phyloP scores from a whole-genome alignment of 2,797 vertebrate genomes.

The Esox lucius region DNA sequence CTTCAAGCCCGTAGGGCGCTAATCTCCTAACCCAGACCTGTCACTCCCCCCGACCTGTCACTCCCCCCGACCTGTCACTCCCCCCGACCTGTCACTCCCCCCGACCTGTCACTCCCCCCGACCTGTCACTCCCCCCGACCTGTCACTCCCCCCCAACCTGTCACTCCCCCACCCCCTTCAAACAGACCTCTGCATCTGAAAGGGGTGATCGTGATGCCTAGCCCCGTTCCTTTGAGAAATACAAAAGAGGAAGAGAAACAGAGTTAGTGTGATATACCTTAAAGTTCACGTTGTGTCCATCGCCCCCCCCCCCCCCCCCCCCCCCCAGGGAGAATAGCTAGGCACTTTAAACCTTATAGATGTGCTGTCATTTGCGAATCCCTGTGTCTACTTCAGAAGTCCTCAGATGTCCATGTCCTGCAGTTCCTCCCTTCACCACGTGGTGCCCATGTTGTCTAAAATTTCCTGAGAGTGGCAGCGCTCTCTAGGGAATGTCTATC shows the following conservation, averaged over 20 bases:
- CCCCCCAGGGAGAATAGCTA: constrained; percentile 1
- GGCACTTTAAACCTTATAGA: constrained; percentile 1
- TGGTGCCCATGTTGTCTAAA: constrained; percentile 69
- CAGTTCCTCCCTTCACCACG: constrained; percentile 64
- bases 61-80: constrained; percentile 16
- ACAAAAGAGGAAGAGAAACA: neutral
- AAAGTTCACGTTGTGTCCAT: neutral
- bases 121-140: constrained; percentile 20
- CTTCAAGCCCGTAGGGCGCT: constrained; percentile 12
- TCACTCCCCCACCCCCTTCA: constrained; percentile 8
- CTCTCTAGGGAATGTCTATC: neutral
- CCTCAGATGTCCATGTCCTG: neutral
- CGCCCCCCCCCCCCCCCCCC: too few relatives aligned
- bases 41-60: constrained; percentile 20
- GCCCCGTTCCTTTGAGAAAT: neutral
- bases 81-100: constrained; percentile 18
- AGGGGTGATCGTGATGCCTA: neutral
- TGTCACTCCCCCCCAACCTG: constrained; percentile 17
- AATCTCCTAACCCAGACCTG: constrained; percentile 25
- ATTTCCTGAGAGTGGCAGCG: neutral
- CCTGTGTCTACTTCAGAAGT: neutral
- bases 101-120: constrained; percentile 21
- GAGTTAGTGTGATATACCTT: neutral
- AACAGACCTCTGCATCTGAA: neutral
- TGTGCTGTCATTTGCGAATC: neutral